A percentile compares a stretch with the other conserved stretches of the same genome.
These are phyloP conservation scores for Pentamera pediparva DNA, from an alignment of 53 echinoderm and acorn worm genomes.

Conservation along the genomic window DNA sequence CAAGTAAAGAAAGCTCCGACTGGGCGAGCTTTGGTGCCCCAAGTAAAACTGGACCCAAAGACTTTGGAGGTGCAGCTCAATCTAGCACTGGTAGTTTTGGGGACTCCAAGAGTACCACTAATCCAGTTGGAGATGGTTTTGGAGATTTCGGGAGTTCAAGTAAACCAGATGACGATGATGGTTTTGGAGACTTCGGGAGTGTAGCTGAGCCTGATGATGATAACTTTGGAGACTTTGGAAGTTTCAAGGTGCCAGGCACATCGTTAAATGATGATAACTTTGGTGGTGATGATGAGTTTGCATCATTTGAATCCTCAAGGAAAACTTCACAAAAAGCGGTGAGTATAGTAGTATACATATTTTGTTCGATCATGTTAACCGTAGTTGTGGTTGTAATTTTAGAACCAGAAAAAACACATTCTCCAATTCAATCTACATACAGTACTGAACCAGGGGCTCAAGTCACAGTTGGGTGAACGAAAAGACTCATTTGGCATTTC, in stretches of 20 bases:
- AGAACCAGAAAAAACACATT: too few relatives aligned
- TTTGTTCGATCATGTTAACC: too few relatives aligned
- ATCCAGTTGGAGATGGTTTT: too few relatives aligned
- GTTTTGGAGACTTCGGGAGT: not conserved
- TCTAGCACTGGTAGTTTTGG: conserved; percentile 41
- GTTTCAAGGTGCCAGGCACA: conserved; percentile 18
- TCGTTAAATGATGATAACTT: not conserved
- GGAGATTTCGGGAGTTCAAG: too few relatives aligned
- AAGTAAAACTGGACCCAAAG: not conserved
- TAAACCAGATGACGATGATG: too few relatives aligned
- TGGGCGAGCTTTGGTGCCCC: conserved; percentile 36
- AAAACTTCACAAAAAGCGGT: not conserved
- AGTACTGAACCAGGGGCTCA: too few relatives aligned
- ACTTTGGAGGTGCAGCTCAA: not conserved
- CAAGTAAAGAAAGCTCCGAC: conserved; percentile 18
- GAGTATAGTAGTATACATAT: not conserved
- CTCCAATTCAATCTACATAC: too few relatives aligned
- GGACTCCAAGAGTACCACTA: too few relatives aligned
- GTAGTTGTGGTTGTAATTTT: too few relatives aligned
- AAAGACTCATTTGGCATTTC: too few relatives aligned
- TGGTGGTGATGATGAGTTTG: conserved; percentile 44
- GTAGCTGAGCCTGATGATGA: conserved; percentile 5
- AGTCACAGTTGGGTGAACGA: too few relatives aligned
- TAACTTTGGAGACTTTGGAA: conserved; percentile 70
- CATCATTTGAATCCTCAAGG: conserved; percentile 35